Base-by-base conservation (phyloP, 1,140 invertebrate genomes). In the Drosophila sproati region DNA sequence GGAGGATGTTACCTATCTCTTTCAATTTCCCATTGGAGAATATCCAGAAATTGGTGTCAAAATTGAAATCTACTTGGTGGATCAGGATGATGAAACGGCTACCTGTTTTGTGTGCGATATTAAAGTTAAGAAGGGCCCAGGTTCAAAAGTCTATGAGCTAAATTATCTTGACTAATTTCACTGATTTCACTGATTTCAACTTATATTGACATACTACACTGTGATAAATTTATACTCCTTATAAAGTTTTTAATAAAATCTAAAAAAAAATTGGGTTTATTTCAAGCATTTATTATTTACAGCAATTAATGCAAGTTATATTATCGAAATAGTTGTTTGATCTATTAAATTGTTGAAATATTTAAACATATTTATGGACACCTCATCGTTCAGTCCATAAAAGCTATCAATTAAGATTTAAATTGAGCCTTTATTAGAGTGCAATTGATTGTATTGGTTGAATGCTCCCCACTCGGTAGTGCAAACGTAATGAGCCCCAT, bases 1-100 rank as follows among this genome's bases (percentile, higher is more conserved):
- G 0, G 91, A 92, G 43, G 91, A 92, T 78, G 91, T 91, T 0
- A 91, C 91, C n/a, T 92, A 92, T 64, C 12, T 82, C 5, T 92
- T 92, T 37, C 0, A 10, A 2, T 92, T 92, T 48, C 82, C 80
- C 29, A 82, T 92, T 37, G 85, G 78, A 1, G 83, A 81, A 41
- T 92, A 92, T 59, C 91, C 88, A 0, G 91, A 92, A 57, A 78
- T 92, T 3, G 87, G 85, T 34, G 82, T 88, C 0, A 92, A 88
- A 45, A 80, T 92, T 43, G 91, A 92, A 57, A 80, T 92, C 10
- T 78, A 79, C 60, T n/a, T 92, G 43, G 85, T 80, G 37, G 91
- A 92, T 76, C 88, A 92, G 68, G 82, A 92, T 66, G 39, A 47
- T 3, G 83, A 86, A 3, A 20, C 75, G 0, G 76, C 79, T 7